These are phyloP conservation scores for Callosobruchus maculatus DNA, from an alignment of 2,888 invertebrate species.

Conservation along the genomic window DNA sequence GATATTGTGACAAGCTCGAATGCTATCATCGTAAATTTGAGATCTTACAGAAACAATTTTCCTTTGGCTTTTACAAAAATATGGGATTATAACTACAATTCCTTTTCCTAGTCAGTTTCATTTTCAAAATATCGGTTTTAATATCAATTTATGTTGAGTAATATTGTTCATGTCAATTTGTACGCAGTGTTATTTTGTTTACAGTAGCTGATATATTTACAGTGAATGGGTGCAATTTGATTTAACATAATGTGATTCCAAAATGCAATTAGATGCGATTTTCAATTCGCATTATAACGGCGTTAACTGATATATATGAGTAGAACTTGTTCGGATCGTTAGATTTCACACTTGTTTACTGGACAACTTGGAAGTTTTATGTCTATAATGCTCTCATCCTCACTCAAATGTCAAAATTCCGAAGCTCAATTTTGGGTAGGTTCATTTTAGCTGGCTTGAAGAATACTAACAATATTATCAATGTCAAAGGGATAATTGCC, in stretches of 20 bases:
- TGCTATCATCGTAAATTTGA: neutral
- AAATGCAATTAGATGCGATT: neutral
- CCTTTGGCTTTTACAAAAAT: neutral
- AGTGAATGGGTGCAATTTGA: neutral
- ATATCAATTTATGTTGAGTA: neutral
- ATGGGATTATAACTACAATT: neutral
- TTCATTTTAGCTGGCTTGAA: too few species aligned
- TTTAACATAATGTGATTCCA: neutral
- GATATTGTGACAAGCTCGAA: neutral
- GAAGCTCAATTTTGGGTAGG: too few species aligned
- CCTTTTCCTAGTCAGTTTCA: neutral
- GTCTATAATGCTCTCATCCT: too few species aligned
- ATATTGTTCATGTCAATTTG: neutral
- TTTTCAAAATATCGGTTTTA: neutral
- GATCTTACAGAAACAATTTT: neutral
- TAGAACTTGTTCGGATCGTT: too few species aligned
- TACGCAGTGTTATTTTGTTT: neutral
- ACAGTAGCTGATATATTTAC: neutral
- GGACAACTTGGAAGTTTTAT: too few species aligned
- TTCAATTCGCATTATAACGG: too few species aligned
- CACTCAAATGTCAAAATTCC: too few species aligned
- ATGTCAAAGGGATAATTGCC: too few species aligned
- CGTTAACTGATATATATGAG: too few species aligned
- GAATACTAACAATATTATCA: too few species aligned
- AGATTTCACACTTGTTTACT: too few species aligned